Evolutionary conservation across 2,888 invertebrate genomes (phyloP), one percentile per base, ranked within the genome.

Genomic region (Tryphoninae sp.): DNA sequence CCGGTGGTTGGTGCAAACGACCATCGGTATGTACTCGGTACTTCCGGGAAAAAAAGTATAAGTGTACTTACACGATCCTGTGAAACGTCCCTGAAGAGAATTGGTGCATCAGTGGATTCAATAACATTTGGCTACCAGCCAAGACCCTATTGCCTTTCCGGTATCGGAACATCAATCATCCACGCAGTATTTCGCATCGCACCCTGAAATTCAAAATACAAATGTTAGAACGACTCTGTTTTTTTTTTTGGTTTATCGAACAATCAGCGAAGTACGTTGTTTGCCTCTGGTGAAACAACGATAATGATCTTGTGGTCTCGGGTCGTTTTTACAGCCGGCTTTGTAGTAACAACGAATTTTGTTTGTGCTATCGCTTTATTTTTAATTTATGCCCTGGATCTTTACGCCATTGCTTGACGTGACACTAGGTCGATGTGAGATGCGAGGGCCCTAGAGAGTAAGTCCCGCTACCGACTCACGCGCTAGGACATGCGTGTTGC

Each of bases 101-200:
- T 40, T 33, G 61, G 49, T 73, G 62, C 75, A 65, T 22, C 42
- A 22, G 23, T 55, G 65, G 58, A 75, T 75, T 65, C 75, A 75
- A 75, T 65, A 65, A 58, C 67, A 67, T 42, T 67, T 75, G 75
- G 75, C 75, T 19, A 22, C 45, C 42, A 22, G 40, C 75, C 75
- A 75, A 75, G 55, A 40, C 45, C 45, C 61, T 62, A 73, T 73
- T 73, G 72, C 72, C 9, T 19, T 13, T 51, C 19, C 8, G 49
- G 49, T 51, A 33, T 33, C 13, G 61, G 51, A 73, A 49, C 72
- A 62, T 73, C 51, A 19, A 62, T 73, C 72, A 73, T 62, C 51
- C 49, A 51, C 8, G 8, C 33, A 7, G 33, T 49, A 19, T 23
- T 33, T 40, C 11, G 33, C 33, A 22, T 62, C 49, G 33, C 40